A percentile compares a stretch with the other conserved stretches of the same genome.
Evolutionary conservation across 2,797 vertebrate genomes (phyloP).

Genomic region (Lophotriccus pileatus): DNA sequence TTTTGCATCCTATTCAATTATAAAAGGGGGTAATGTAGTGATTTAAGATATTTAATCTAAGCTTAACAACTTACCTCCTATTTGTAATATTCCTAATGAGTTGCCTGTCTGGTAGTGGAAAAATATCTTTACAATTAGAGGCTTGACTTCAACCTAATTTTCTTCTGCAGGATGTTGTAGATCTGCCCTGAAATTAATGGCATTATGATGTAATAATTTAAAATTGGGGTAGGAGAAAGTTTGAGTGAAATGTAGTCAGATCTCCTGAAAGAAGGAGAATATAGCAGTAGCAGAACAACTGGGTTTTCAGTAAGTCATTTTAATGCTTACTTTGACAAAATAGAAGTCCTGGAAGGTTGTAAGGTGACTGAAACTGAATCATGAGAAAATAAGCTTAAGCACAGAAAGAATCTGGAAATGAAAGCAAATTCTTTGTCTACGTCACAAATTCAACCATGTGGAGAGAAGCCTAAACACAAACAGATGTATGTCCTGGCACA

Average conservation of each 20-base stretch:
- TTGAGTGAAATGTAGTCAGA: neutral
- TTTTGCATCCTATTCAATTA: neutral
- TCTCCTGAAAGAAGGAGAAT: neutral
- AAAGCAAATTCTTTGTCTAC: neutral
- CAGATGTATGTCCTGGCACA: neutral
- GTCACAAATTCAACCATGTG: neutral
- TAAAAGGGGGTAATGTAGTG: neutral
- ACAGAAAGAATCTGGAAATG: neutral
- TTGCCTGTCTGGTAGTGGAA: neutral
- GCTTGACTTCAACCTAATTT: neutral
- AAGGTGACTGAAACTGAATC: neutral
- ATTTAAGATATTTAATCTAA: constrained; percentile 12
- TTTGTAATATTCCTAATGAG: neutral
- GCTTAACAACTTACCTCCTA: neutral
- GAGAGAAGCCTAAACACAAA: neutral
- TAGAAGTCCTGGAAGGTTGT: neutral
- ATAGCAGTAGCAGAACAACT: neutral
- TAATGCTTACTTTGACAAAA: neutral
- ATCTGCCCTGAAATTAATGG: neutral
- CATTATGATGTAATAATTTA: neutral
- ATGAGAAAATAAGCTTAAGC: neutral
- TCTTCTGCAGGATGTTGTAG: neutral
- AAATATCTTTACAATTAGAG: constrained; percentile 21
- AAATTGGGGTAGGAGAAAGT: neutral
- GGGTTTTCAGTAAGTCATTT: neutral